Evolutionary conservation across 2,888 invertebrate genomes (phyloP).

Genomic region (Camponotus fellah): DNA sequence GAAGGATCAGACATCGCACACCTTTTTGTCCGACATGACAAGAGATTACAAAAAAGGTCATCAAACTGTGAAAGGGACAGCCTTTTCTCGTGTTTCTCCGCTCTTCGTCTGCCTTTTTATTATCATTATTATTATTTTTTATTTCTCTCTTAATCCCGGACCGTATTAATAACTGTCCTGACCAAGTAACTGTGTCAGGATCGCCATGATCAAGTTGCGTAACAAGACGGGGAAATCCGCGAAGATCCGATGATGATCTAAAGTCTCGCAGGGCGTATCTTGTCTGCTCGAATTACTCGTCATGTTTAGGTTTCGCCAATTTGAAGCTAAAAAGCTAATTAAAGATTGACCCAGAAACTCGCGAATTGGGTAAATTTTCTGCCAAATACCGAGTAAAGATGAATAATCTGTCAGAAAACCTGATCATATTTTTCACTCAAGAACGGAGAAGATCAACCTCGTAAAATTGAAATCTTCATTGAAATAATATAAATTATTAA

Average conservation of each 20-base stretch:
- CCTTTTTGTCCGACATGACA: slow-evolving; percentile 53
- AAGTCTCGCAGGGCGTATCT: slow-evolving; percentile 69
- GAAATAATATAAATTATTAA: not conserved
- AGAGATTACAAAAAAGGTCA: slow-evolving; percentile 73
- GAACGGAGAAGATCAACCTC: not conserved
- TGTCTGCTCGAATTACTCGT: slow-evolving; percentile 72
- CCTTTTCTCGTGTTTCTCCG: slow-evolving; percentile 70
- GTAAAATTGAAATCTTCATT: not conserved
- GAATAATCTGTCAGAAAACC: slow-evolving; percentile 54
- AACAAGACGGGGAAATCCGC: slow-evolving; percentile 80
- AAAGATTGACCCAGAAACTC: slow-evolving; percentile 75
- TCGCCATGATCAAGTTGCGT: slow-evolving; percentile 76
- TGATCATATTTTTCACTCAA: not conserved
- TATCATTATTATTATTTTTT: not conserved
- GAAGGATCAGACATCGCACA: slow-evolving; percentile 50
- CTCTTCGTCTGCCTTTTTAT: slow-evolving; percentile 38
- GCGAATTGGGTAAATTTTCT: slow-evolving; percentile 68
- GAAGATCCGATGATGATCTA: slow-evolving; percentile 80
- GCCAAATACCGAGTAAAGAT: slow-evolving; percentile 64
- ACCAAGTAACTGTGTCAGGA: slow-evolving; percentile 83
- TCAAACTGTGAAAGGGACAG: slow-evolving; percentile 49
- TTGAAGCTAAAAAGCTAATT: slow-evolving; percentile 74
- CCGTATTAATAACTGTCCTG: slow-evolving; percentile 74
- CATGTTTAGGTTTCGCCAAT: slow-evolving; percentile 69
- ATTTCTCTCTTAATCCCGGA: slow-evolving; percentile 67